A percentile compares a stretch with the other conserved stretches of the same genome.
phyloP scores from a whole-genome alignment of 2,113 vertebrate species.

The Salminus brasiliensis region DNA sequence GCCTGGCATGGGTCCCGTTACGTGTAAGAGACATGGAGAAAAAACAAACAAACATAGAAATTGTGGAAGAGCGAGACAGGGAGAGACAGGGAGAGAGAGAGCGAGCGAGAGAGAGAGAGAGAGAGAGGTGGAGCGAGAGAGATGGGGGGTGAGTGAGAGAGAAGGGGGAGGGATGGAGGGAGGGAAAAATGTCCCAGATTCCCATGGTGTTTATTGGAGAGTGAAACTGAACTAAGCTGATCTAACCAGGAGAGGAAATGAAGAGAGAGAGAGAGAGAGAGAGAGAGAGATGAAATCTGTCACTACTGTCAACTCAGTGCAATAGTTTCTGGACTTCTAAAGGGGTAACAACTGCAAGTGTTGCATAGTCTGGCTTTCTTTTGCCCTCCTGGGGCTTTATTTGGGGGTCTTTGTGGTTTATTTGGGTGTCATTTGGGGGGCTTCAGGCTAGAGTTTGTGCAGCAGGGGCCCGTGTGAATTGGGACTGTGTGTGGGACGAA shows the following conservation, averaged over 20 bases:
- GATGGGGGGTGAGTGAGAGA: conserved; percentile 24
- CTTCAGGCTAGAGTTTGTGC: background rate
- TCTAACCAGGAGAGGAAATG: conserved; percentile 62
- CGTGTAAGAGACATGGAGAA: too few relatives aligned
- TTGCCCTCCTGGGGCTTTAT: background rate
- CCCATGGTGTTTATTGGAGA: conserved; percentile 69
- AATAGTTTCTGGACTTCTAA: conserved; percentile 11
- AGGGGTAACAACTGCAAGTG: background rate
- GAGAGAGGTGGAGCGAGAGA: conserved; percentile 54
- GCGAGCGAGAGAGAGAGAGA: conserved; percentile 54
- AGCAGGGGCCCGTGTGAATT: conserved; percentile 13
- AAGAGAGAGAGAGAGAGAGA: conserved; percentile 40
- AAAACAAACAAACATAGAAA: conserved; percentile 36
- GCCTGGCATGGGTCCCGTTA: conserved; percentile 35
- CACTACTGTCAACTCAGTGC: background rate
- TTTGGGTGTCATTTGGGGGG: background rate
- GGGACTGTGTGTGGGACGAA: conserved; percentile 14
- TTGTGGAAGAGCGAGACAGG: conserved; percentile 35
- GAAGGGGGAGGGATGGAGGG: conserved; percentile 44
- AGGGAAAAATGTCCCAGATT: conserved; percentile 59
- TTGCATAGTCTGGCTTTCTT: background rate
- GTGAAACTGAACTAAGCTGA: conserved; percentile 65
- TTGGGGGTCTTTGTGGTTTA: background rate
- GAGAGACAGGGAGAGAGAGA: background rate
- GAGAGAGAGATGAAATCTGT: background rate